Evolutionary conservation across 2,888 invertebrate species (phyloP), one percentile per base, ranked within the genome.

Genomic region (Epistrophe eligans): DNA sequence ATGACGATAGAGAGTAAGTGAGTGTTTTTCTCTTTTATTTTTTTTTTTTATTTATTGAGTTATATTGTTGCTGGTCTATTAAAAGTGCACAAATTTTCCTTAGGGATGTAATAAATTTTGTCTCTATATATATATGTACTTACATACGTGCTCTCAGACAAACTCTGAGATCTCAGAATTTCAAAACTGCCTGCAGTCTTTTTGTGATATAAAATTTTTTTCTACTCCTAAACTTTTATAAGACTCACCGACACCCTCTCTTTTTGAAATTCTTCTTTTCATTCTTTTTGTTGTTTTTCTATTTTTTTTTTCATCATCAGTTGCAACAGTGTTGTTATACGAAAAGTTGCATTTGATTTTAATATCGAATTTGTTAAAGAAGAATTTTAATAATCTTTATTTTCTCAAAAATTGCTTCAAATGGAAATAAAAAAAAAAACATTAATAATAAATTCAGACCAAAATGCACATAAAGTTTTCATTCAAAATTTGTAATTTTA

Each of bases 91-190:
- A 70, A 74, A 81, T 77, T 77, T 81, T 73, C 85, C 81, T 43
- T 57, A 85, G 81, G 77, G 81, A 81, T 77, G 73, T 77, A 73
- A 85, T 85, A 85, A 85, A 85, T 77, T 62, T 72, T 24, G 19
- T 57, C 60, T 70, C 24, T 58, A 11, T 9, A 62, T 72, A 66
- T 24, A n/a, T n/a, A n/a, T n/a, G n/a, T 45, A 43, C 1, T 2
- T 10, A 52, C 10, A 19, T 55, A 35, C 48, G 52, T 24, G 24
- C n/a, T 57, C 50, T 58, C 35, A 45, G 48, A 32, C 52, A 40
- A 13, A 35, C 43, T 28, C 45, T 4, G 19, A 9, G 35, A 35
- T 8, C 35, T 35, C 35, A 9, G 35, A 40, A 45, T 57, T 32
- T 19, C 45, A 67, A n/a, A 48, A 64, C 32, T 6, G 60, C 73